Conservation (phyloP, 2,113 vertebrate genomes). For the Nettapus auritus region DNA sequence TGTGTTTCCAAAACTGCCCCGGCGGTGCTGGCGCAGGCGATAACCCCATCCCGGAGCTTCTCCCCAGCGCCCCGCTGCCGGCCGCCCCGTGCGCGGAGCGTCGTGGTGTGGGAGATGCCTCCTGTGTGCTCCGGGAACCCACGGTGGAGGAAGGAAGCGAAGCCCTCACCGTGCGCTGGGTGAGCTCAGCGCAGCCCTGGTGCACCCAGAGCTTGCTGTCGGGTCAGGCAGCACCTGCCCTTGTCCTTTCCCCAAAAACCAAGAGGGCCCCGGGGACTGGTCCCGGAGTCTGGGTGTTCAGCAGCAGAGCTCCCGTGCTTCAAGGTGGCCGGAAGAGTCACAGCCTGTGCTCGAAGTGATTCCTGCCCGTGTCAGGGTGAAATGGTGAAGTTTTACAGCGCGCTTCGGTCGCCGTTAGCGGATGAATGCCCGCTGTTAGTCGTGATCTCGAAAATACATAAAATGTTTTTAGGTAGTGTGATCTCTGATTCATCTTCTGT, state of each 20-base stretch:
- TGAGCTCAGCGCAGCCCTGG: neutral
- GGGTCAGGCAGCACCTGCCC: neutral
- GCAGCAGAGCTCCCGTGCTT: too few species aligned
- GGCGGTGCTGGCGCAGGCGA: too few species aligned
- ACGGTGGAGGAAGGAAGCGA: neutral
- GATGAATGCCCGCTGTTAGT: neutral
- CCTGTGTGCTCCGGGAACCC: neutral
- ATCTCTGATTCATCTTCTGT: neutral
- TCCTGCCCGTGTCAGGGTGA: neutral
- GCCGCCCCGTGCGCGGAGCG: neutral
- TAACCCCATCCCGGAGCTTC: too few species aligned
- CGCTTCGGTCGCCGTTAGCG: neutral
- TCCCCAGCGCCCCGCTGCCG: neutral
- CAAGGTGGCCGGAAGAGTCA: neutral
- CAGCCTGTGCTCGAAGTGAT: neutral
- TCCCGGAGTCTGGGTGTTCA: neutral
- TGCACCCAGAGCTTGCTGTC: neutral
- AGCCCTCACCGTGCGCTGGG: neutral
- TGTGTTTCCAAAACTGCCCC: too few species aligned
- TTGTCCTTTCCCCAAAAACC: neutral
- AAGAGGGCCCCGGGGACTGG: neutral
- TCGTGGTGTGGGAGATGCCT: neutral
- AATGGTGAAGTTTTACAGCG: neutral
- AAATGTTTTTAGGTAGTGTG: neutral
- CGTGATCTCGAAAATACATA: rapidly evolving